Conservation (phyloP, 1,140 invertebrate species). For the Wiebesia pumilae region DNA sequence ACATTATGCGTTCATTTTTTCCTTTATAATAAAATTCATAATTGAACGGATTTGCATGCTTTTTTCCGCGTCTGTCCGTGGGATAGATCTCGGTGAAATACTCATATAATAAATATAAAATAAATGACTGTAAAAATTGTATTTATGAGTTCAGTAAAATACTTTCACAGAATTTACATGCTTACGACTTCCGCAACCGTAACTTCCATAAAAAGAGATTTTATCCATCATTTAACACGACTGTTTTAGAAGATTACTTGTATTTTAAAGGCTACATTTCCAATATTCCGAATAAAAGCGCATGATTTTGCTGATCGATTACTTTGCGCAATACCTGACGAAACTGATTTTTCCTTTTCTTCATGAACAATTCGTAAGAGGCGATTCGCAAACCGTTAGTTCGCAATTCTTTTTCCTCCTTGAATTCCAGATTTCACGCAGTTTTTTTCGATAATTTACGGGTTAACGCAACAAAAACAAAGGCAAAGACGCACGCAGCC, state of each 20-base stretch:
- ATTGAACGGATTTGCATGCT: conserved; percentile 50
- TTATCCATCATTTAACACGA: conserved; percentile 29
- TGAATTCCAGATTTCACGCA: too few relatives aligned
- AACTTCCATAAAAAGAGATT: conserved; percentile 20
- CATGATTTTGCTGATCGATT: not conserved
- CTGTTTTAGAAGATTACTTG: conserved; percentile 8
- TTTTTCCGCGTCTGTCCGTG: conserved; percentile 28
- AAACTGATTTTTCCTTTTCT: too few relatives aligned
- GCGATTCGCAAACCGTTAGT: not conserved
- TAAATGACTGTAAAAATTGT: conserved; percentile 48
- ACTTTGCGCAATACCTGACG: not conserved
- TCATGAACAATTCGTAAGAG: too few relatives aligned
- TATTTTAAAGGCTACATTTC: not conserved
- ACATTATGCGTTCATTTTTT: conserved; percentile 45
- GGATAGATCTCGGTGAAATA: conserved; percentile 29
- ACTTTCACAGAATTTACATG: conserved; percentile 34
- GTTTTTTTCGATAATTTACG: not conserved
- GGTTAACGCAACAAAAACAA: not conserved
- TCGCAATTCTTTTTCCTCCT: not conserved
- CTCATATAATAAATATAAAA: conserved; percentile 43
- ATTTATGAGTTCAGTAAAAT: conserved; percentile 40
- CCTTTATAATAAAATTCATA: conserved; percentile 50
- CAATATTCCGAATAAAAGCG: not conserved
- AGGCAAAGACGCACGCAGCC: not conserved
- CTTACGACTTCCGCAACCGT: conserved; percentile 30